Base-by-base conservation (phyloP, 2,113 vertebrate species). In the Chinchilla lanigera region DNA sequence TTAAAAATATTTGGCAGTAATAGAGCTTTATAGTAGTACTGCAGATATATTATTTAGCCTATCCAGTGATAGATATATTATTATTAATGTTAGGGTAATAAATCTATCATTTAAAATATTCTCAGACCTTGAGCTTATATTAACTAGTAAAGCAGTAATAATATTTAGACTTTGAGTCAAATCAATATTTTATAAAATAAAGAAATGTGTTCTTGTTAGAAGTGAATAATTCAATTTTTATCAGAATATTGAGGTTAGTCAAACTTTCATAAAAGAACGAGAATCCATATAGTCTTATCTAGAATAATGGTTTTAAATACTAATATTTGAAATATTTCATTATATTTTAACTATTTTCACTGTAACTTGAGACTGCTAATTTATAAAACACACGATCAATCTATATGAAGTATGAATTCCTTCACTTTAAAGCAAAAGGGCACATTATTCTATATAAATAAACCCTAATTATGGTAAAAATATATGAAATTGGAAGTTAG, bases 241-340 rank as follows among this genome's bases (percentile, higher is more conserved):
- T 93, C 78, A 86, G 71, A 89, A 93, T 87, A 93, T 5, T 83
- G 56, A 94, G n/a, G 1, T 58, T 90, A 93, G 65, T 58, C 17
- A 84, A 93, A 86, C 10, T 93, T 95, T 67, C 41, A 95, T 65
- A 75, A 89, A 90, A 56, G 75, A 94, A 90, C 38, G 80, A 73
- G 47, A 89, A 73, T 47, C 5, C 28, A 92, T 35, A 60, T 50
- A 87, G 41, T 54, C 61, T 80, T 94, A 90, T 93, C 12, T 60
- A 83, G 52, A 83, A 24, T 17, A 44, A 95, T 41, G 69, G 14
- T n/a, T 94, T 93, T 86, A 11, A 87, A 78, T 22, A 93, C 78
- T 80, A 10, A 54, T 61, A 89, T 89, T 94, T 94, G 41, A 77
- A 87, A 73, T 91, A 86, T 56, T 93, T 95, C 3, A 78, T 84